These are phyloP conservation scores for Oscheius sp. DNA, from an alignment of 2,888 invertebrate species.

Conservation along the genomic window DNA sequence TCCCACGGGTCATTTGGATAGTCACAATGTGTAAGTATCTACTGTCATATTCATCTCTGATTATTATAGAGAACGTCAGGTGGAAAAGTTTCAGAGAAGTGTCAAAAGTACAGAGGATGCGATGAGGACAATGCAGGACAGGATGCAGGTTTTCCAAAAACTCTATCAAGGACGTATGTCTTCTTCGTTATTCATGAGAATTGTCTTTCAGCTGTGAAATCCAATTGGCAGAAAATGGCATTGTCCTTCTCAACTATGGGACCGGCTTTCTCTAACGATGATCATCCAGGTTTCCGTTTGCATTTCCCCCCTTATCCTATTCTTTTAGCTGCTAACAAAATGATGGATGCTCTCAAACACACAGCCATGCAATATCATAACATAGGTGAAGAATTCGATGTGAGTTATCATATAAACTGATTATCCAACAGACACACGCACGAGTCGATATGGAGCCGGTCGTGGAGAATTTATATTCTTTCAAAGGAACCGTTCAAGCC, in stretches of 20 bases:
- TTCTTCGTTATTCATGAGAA: neutral
- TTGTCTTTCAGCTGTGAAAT: constrained; percentile 77
- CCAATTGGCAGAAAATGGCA: constrained; percentile 89
- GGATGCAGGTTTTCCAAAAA: constrained; percentile 85
- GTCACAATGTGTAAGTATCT: constrained; percentile 72
- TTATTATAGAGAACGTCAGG: constrained; percentile 79
- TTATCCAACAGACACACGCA: too few species aligned
- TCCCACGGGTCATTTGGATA: constrained; percentile 81
- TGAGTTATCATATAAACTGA: too few species aligned
- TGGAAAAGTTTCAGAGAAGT: constrained; percentile 85
- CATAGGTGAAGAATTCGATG: constrained; percentile 53
- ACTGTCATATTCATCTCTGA: neutral
- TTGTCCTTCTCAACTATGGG: constrained; percentile 86
- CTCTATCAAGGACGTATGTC: constrained; percentile 80
- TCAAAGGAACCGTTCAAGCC: constrained; percentile 87
- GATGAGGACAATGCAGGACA: constrained; percentile 83
- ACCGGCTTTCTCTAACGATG: constrained; percentile 82
- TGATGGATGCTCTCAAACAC: constrained; percentile 53
- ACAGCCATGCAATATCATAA: constrained; percentile 50
- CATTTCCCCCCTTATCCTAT: neutral
- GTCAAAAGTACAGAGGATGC: constrained; percentile 86
- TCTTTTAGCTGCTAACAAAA: constrained; percentile 42
- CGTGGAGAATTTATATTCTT: constrained; percentile 88
- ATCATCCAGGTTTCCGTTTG: constrained; percentile 42
- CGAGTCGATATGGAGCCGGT: constrained; percentile 84